Evolutionary conservation across 2,888 invertebrate genomes (phyloP).

Genomic region (Epinotia nisella): DNA sequence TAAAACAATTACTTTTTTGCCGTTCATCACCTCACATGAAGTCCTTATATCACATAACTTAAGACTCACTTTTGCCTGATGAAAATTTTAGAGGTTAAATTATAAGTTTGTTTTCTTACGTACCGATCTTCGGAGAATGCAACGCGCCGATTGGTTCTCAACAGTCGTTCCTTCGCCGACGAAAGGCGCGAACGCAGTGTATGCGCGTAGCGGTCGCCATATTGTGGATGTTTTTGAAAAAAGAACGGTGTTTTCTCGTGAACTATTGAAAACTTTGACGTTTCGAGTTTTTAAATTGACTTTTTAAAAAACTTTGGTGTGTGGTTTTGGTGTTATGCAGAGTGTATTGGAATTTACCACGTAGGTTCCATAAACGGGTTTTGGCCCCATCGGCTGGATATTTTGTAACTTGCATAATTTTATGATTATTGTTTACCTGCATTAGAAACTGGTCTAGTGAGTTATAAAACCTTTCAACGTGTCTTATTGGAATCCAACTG

Average conservation of each 20-base stretch:
- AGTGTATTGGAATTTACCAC: conserved; percentile 45
- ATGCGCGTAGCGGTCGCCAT: conserved; percentile 52
- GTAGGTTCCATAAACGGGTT: conserved; percentile 56
- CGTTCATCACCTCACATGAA: background rate
- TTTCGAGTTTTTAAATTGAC: conserved; percentile 40
- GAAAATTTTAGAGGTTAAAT: background rate
- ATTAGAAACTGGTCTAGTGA: conserved; percentile 39
- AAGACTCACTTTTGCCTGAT: conserved; percentile 1
- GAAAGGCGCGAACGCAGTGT: conserved; percentile 59
- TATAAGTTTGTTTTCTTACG: conserved; percentile 33
- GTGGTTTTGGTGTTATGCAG: conserved; percentile 47
- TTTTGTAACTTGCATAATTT: conserved; percentile 63
- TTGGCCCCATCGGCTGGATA: conserved; percentile 56
- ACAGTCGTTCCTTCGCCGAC: conserved; percentile 60
- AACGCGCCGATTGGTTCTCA: conserved; percentile 63
- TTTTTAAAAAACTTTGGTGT: conserved; percentile 43
- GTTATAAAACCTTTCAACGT: conserved; percentile 19
- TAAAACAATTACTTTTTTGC: conserved; percentile 48
- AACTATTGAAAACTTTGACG: conserved; percentile 46
- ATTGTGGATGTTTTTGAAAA: conserved; percentile 48
- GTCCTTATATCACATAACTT: fast-evolving
- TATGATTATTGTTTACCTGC: conserved; percentile 51
- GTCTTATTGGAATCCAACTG: conserved; percentile 59
- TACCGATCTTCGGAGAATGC: conserved; percentile 68
- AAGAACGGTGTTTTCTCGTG: conserved; percentile 48